Conservation (phyloP, 2,888 invertebrate species). For the Netelia melanura region DNA sequence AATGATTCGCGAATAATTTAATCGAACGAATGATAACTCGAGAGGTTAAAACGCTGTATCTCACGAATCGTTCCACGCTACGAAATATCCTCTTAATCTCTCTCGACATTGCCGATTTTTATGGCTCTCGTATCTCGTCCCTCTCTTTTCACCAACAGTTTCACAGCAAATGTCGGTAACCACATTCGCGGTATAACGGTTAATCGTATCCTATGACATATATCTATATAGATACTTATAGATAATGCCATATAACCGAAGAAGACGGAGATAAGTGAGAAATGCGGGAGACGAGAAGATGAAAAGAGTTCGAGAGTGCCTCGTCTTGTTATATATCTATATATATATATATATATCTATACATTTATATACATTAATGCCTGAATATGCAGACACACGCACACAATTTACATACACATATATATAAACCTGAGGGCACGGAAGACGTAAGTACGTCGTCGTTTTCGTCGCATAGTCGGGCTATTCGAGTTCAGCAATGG, state of each 20-base stretch:
- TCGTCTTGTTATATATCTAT: slow-evolving; percentile 13
- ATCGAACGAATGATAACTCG: slow-evolving; percentile 3
- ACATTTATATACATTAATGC: background rate
- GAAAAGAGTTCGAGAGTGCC: slow-evolving; percentile 42
- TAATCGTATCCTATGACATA: slow-evolving; percentile 18
- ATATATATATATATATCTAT: slow-evolving; percentile 3
- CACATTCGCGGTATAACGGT: slow-evolving; percentile 62
- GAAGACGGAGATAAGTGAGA: slow-evolving; percentile 9
- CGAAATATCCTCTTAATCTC: slow-evolving; percentile 25
- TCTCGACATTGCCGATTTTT: slow-evolving; percentile 47
- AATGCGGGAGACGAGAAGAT: slow-evolving; percentile 36
- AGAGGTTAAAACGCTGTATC: background rate
- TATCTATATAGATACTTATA: slow-evolving; percentile 13
- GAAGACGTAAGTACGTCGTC: slow-evolving; percentile 40
- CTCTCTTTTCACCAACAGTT: slow-evolving; percentile 30
- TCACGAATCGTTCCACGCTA: background rate
- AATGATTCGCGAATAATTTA: background rate
- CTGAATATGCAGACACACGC: background rate
- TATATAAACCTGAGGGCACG: slow-evolving; percentile 2
- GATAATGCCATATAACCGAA: slow-evolving; percentile 3
- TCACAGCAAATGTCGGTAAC: slow-evolving; percentile 55
- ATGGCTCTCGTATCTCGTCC: slow-evolving; percentile 38
- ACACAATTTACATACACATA: background rate
- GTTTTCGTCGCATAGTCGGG: slow-evolving; percentile 36
- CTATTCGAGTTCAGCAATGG: slow-evolving; percentile 40